These are phyloP conservation scores for Melanerpes formicivorus DNA, from an alignment of 2,113 vertebrate genomes.

Conservation along the genomic window DNA sequence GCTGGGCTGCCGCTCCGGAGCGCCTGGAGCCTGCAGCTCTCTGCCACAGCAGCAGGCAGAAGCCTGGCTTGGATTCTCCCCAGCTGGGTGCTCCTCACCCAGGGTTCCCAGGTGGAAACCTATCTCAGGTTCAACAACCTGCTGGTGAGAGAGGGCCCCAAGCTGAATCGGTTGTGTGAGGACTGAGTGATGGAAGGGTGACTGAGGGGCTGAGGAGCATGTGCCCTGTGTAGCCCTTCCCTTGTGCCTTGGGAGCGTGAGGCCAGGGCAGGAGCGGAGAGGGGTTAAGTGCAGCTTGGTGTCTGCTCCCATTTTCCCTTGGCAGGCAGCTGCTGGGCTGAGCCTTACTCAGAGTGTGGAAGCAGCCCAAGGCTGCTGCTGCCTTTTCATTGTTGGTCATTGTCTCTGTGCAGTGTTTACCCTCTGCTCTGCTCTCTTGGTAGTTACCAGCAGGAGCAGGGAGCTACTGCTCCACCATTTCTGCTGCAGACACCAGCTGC, in stretches of 20 bases:
- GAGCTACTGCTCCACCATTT: neutral
- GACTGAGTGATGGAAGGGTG: slow-evolving; percentile 65
- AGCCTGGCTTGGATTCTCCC: neutral
- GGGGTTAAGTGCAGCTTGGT: slow-evolving; percentile 59
- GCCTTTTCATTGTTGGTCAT: slow-evolving; percentile 61
- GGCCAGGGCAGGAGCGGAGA: slow-evolving; percentile 3
- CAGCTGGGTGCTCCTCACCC: neutral
- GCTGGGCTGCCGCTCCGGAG: neutral
- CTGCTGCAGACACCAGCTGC: neutral
- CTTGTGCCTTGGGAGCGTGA: slow-evolving; percentile 21
- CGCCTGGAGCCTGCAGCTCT: neutral
- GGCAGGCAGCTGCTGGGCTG: slow-evolving; percentile 48
- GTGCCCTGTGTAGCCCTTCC: slow-evolving; percentile 50
- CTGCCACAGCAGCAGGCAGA: neutral
- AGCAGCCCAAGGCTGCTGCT: slow-evolving; percentile 28
- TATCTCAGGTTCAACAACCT: neutral
- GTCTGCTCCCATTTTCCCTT: slow-evolving; percentile 52
- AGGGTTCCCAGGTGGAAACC: neutral
- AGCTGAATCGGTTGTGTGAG: slow-evolving; percentile 24
- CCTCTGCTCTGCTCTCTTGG: neutral
- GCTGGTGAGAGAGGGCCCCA: neutral
- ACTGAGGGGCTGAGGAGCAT: slow-evolving; percentile 39
- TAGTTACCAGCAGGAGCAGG: slow-evolving; percentile 12
- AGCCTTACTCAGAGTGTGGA: slow-evolving; percentile 57
- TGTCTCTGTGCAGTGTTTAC: slow-evolving; percentile 61